Base-by-base conservation (phyloP, 2,113 vertebrate species). In the Nanorana parkeri region DNA sequence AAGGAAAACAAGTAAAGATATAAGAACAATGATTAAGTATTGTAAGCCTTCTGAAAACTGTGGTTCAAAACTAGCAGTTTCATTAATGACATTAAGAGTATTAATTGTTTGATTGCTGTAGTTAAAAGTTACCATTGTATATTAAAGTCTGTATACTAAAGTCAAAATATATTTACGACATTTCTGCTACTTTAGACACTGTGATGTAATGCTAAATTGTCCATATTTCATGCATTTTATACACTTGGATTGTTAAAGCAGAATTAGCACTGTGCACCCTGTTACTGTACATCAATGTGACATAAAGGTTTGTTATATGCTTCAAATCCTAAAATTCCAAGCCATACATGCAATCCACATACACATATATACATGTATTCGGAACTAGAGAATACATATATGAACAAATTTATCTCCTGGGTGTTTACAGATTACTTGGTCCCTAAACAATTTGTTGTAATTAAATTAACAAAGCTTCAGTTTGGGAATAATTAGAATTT, bases 361-460 rank as follows among this genome's bases (percentile, higher is more conserved):
- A 4, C 6, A 26, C 17, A 68, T 17, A 15, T 5, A 51, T 24
- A 6, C 32, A 52, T 23, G 21, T 21, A 11, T 24, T 2, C 4
- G 8, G 24, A 13, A 10, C 13, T 23, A 21, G 21, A 52, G 11
- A 15, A 23, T 21, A 17, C 3, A 41, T 69, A 51, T 69, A 47
- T 68, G 3, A 7, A 17, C n/a, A 36, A 51, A 68, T 4, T 8
- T 29, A 5, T 73, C 28, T 21, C 51, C 24, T 29, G 54, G 69
- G 69, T 56, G 3, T 4, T 19, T 17, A 17, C 17, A 32, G 28
- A 58, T 19, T 24, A 23, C 17, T 17, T 2, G 16, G 15, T 52
- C 71, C 71, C 52, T 28, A 32, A 74, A 5, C 71, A 74, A 74
- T 58, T 56, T 69, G n/a, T 69, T 21, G 24, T 52, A 51, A 73